These are phyloP conservation scores for Lethocerus indicus DNA, from an alignment of 1,140 invertebrate genomes.

Conservation along the genomic window DNA sequence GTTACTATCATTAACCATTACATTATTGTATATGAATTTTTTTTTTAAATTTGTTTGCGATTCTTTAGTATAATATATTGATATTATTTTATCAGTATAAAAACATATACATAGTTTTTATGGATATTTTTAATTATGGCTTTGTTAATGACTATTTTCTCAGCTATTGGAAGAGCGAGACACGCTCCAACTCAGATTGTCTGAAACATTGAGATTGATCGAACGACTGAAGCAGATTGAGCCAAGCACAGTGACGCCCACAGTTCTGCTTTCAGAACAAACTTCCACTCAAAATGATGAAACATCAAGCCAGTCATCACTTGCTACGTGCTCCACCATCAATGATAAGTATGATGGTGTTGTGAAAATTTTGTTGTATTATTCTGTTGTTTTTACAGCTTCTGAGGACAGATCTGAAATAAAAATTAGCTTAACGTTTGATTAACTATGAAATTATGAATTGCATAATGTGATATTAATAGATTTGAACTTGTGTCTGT, in stretches of 20 bases:
- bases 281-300: background rate
- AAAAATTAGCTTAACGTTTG: background rate
- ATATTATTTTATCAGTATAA: no score
- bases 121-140: no score
- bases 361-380: background rate
- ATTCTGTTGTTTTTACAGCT: background rate
- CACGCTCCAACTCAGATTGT: slow-evolving; percentile 60
- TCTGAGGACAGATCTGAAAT: background rate
- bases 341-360: slow-evolving; percentile 1
- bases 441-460: background rate
- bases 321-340: background rate
- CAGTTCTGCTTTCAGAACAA: background rate
- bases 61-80: no score
- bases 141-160: slow-evolving; percentile 13
- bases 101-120: no score
- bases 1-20: no score
- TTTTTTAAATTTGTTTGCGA: no score
- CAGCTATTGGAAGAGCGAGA: slow-evolving; percentile 65
- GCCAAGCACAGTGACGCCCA: background rate
- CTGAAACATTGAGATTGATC: slow-evolving; percentile 54
- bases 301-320: background rate
- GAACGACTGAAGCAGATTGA: slow-evolving; percentile 29
- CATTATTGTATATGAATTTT: no score
- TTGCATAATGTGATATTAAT: background rate
- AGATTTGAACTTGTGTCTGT: slow-evolving; percentile 9